Evolutionary conservation across 2,888 invertebrate genomes (phyloP).

Genomic region (Salticus scenicus): DNA sequence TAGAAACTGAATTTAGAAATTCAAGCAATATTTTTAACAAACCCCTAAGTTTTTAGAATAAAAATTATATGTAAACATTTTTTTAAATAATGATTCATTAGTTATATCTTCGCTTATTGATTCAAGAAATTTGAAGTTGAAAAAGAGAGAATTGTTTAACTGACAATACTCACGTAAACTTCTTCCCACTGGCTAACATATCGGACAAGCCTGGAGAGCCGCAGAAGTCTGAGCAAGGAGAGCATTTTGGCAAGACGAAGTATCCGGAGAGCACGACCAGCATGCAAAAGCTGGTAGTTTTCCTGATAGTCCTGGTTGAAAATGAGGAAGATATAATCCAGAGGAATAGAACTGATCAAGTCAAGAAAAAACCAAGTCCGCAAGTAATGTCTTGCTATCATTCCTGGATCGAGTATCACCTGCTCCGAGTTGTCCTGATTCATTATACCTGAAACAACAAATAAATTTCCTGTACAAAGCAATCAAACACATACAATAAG

Average conservation of each 20-base stretch:
- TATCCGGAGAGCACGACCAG: slow-evolving; percentile 96
- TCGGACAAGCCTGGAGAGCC: slow-evolving; percentile 96
- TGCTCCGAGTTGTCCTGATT: slow-evolving; percentile 99
- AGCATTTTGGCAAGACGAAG: slow-evolving; percentile 96
- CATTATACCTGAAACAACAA: slow-evolving; percentile 92
- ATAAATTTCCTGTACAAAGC: no score
- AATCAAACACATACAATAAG: no score
- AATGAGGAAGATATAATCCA: slow-evolving; percentile 99
- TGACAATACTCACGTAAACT: slow-evolving; percentile 91
- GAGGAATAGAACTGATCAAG: slow-evolving; percentile 98
- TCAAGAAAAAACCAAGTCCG: slow-evolving; percentile 99
- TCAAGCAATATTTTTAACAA: no score
- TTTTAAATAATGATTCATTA: no score
- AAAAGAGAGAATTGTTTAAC: no score
- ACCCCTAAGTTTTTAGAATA: no score
- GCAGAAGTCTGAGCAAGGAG: slow-evolving; percentile 93
- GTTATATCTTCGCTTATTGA: no score
- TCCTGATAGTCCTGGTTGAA: slow-evolving; percentile 99
- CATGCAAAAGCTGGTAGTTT: slow-evolving; percentile 97
- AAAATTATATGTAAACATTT: no score
- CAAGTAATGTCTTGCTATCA: slow-evolving; percentile 98
- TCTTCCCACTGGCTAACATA: slow-evolving; percentile 99
- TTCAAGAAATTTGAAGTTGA: no score
- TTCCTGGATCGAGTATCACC: slow-evolving; percentile 98
- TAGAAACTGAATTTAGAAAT: no score